Percentiles rank a stretch among this genome's conserved stretches.
Evolutionary conservation across 1,140 invertebrate species (phyloP).

Genomic region (Drosophila kikkawai): DNA sequence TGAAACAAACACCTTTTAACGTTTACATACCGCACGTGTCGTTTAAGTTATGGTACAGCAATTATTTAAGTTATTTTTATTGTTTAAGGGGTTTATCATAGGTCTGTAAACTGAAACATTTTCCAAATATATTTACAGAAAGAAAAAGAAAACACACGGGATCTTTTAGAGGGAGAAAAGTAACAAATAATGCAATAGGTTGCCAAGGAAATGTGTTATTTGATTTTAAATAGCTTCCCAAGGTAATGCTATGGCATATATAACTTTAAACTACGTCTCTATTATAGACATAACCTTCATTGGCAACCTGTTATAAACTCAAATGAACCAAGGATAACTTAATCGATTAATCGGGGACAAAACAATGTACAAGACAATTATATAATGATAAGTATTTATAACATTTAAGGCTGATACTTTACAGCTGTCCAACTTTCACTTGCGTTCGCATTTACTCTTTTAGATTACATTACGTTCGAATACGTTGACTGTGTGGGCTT

Average conservation of each 20-base stretch:
- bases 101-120: constrained; percentile 59
- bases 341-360: constrained; percentile 56
- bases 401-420: constrained; percentile 66
- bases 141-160: constrained; percentile 3
- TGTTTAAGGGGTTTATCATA: constrained; percentile 53
- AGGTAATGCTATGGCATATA: background rate
- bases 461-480: constrained; percentile 20
- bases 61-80: constrained; percentile 56
- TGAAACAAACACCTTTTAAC: constrained; percentile 66
- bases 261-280: too few species aligned
- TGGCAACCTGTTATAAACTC: background rate
- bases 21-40: constrained; percentile 65
- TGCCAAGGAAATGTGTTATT: background rate
- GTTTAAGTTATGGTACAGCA: constrained; percentile 54
- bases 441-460: constrained; percentile 27
- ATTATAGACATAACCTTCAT: background rate
- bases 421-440: constrained; percentile 47
- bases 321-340: constrained; percentile 2
- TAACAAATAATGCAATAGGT: background rate
- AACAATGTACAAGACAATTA: constrained; percentile 82
- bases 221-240: background rate
- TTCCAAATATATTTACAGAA: constrained; percentile 64
- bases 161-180: background rate
- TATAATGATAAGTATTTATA: constrained; percentile 46
- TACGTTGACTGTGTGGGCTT: constrained; percentile 49